Evolutionary conservation across 2,113 vertebrate species (phyloP).

Genomic region (Clarias magur): DNA sequence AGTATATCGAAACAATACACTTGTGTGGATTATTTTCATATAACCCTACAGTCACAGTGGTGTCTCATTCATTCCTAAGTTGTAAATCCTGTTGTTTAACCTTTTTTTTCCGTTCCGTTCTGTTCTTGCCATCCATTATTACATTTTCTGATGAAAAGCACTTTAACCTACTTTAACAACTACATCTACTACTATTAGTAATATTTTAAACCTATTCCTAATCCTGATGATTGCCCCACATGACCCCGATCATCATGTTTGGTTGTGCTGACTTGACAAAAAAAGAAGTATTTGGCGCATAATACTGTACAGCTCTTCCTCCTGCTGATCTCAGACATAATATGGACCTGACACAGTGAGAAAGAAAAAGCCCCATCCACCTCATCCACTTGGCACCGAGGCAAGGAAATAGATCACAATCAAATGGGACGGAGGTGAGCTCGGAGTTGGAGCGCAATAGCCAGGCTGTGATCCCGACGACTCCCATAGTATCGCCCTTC

Average conservation of each 20-base stretch:
- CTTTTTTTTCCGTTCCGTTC: background rate
- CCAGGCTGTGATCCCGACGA: constrained; percentile 15
- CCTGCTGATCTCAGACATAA: background rate
- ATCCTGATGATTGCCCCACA: background rate
- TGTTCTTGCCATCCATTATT: background rate
- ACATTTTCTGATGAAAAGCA: background rate
- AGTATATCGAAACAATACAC: background rate
- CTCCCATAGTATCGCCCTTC: constrained; percentile 21
- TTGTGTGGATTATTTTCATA: background rate
- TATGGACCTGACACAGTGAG: constrained; percentile 15
- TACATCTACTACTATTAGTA: no score
- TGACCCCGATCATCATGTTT: constrained; percentile 33
- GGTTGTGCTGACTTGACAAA: constrained; percentile 41
- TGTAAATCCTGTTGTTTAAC: background rate
- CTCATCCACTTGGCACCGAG: constrained; percentile 21
- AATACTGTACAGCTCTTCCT: constrained; percentile 22
- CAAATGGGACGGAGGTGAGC: constrained; percentile 42
- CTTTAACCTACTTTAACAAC: background rate
- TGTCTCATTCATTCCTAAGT: background rate
- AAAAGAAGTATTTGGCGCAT: constrained; percentile 25
- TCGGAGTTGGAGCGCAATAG: constrained; percentile 41
- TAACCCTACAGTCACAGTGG: background rate
- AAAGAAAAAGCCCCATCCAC: constrained; percentile 40
- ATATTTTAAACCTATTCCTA: background rate
- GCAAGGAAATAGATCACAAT: constrained; percentile 42